Percentiles rank a stretch among this genome's conserved stretches.
Conservation (phyloP, 2,797 vertebrate genomes). For the Chromis chromis region DNA sequence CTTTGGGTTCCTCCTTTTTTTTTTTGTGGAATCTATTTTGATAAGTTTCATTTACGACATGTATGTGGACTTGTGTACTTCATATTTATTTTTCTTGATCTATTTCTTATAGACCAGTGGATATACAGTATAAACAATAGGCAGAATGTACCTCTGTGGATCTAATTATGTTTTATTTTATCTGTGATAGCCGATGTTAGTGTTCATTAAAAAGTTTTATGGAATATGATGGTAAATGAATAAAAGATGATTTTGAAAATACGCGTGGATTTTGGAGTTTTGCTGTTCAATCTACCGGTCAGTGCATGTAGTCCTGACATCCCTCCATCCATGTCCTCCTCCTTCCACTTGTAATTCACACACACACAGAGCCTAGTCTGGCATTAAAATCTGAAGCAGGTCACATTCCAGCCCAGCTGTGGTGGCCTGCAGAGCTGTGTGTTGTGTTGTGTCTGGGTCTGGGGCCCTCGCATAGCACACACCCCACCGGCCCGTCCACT, state of each 20-base stretch:
- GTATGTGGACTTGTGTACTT: slow-evolving; percentile 66
- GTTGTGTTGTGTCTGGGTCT: slow-evolving; percentile 89
- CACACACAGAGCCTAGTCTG: slow-evolving; percentile 62
- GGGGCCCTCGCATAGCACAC: slow-evolving; percentile 83
- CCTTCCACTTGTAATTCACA: slow-evolving; percentile 59
- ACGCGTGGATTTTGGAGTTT: slow-evolving; percentile 16
- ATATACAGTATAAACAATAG: slow-evolving; percentile 3
- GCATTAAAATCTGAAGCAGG: slow-evolving; percentile 81
- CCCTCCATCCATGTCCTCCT: slow-evolving; percentile 69
- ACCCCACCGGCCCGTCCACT: slow-evolving; percentile 76
- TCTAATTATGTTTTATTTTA: slow-evolving; percentile 58
- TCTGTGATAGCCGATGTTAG: slow-evolving; percentile 47
- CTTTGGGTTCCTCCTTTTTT: slow-evolving; percentile 40
- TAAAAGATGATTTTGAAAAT: slow-evolving; percentile 69
- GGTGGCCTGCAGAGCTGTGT: slow-evolving; percentile 81
- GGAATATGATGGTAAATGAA: slow-evolving; percentile 53
- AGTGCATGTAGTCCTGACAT: slow-evolving; percentile 21
- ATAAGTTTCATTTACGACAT: slow-evolving; percentile 57
- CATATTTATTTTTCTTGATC: slow-evolving; percentile 78
- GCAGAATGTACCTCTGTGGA: slow-evolving; percentile 40
- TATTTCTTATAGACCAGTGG: slow-evolving; percentile 46
- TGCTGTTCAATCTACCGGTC: slow-evolving; percentile 6
- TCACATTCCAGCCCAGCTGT: slow-evolving; percentile 89
- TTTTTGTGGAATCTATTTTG: slow-evolving; percentile 63
- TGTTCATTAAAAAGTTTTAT: slow-evolving; percentile 35